Evolutionary conservation across 2,113 vertebrate genomes (phyloP).

Genomic region (Climacteris rufus): DNA sequence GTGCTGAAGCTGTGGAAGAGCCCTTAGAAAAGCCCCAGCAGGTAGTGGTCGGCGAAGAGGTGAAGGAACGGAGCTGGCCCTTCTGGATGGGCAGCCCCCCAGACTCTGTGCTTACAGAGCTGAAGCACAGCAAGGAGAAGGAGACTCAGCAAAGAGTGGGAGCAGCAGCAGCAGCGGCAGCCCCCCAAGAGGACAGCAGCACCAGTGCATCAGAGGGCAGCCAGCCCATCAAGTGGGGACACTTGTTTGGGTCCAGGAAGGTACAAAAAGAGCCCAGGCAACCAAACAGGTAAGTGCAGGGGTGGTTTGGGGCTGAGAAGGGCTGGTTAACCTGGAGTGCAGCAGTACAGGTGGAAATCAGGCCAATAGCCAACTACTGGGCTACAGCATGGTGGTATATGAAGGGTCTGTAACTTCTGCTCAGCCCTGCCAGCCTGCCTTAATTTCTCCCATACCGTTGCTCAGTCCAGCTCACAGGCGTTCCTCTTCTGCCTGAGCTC

Average conservation of each 20-base stretch:
- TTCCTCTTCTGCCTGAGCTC: neutral
- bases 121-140: conserved; percentile 76
- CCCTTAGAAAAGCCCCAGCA: conserved; percentile 42
- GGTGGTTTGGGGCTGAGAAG: neutral
- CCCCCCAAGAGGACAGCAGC: neutral
- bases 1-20: neutral
- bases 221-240: conserved; percentile 70
- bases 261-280: conserved; percentile 64
- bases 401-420: neutral
- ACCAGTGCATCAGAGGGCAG: neutral
- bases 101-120: conserved; percentile 83
- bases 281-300: conserved; percentile 74
- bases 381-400: neutral
- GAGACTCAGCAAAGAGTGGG: conserved; percentile 22
- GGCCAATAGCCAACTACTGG: accelerated
- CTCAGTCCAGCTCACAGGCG: neutral
- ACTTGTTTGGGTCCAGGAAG: conserved; percentile 73
- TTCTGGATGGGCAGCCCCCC: conserved; percentile 97
- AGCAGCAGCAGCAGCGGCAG: neutral
- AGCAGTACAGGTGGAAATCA: neutral
- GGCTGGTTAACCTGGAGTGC: neutral
- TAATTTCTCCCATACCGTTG: neutral
- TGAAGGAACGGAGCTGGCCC: conserved; percentile 69
- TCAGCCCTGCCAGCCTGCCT: neutral
- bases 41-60: neutral